Conservation (phyloP, 2,113 vertebrate genomes). For the Podiceps cristatus region DNA sequence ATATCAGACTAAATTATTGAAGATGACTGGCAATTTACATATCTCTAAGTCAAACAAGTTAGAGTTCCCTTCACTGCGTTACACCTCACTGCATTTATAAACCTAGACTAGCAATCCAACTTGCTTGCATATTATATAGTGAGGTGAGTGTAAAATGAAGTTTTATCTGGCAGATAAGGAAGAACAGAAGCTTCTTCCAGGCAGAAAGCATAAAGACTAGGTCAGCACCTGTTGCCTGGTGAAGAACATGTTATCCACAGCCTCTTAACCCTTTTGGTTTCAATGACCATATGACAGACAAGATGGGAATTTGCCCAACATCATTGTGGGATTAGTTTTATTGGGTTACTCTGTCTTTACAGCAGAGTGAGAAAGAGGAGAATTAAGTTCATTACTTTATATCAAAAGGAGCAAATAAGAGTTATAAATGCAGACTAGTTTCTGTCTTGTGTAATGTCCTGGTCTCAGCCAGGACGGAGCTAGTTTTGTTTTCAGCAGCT, state of each 20-base stretch:
- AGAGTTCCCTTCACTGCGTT: not conserved
- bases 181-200: not conserved
- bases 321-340: not conserved
- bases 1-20: slow-evolving; percentile 46
- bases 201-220: not conserved
- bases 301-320: not conserved
- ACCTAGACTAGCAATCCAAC: not conserved
- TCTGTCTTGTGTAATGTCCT: not conserved
- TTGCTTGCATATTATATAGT: not conserved
- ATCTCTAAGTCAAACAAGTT: slow-evolving; percentile 26
- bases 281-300: not conserved
- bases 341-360: not conserved
- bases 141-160: not conserved
- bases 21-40: slow-evolving; percentile 32
- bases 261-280: not conserved
- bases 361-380: not conserved
- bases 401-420: not conserved
- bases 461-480: too few species aligned
- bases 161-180: not conserved
- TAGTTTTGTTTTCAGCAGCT: too few species aligned
- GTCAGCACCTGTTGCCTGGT: not conserved
- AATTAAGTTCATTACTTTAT: not conserved
- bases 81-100: not conserved
- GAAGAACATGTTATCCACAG: not conserved
- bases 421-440: not conserved